phyloP scores from a whole-genome alignment of 2,797 vertebrate genomes.

The Carcharodon carcharias region DNA sequence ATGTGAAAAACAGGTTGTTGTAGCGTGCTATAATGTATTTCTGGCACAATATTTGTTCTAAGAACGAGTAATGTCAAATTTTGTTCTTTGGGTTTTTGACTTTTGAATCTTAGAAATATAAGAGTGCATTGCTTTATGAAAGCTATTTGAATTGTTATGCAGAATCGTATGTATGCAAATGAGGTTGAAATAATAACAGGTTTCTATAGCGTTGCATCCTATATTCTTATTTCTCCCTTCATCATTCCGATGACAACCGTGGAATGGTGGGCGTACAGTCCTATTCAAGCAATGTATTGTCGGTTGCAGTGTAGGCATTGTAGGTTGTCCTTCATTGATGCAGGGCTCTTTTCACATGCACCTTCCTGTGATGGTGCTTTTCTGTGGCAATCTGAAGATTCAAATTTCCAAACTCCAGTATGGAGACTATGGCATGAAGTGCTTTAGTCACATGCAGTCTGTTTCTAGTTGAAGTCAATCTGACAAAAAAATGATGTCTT shows the following conservation, averaged over 20 bases:
- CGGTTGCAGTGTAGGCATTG: neutral
- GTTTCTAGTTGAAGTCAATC: too few relatives aligned
- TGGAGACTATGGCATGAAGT: neutral
- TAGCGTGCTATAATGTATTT: neutral
- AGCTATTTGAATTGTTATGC: neutral
- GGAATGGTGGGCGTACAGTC: neutral
- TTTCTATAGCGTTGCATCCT: neutral
- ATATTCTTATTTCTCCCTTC: neutral
- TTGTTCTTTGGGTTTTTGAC: neutral
- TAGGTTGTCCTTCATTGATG: neutral
- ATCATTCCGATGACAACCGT: neutral
- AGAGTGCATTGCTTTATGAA: neutral
- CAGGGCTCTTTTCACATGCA: neutral
- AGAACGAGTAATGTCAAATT: neutral
- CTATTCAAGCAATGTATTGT: neutral
- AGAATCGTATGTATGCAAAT: neutral
- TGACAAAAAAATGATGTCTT: too few relatives aligned
- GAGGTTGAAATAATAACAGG: neutral
- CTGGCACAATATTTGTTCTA: neutral
- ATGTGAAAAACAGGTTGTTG: neutral
- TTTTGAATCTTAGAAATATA: neutral
- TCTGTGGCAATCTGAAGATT: neutral
- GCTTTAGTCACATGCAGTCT: neutral
- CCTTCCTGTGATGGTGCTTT: neutral
- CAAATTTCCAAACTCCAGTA: neutral